Conservation (phyloP, 2,888 invertebrate species). For the Archips crataeganus region DNA sequence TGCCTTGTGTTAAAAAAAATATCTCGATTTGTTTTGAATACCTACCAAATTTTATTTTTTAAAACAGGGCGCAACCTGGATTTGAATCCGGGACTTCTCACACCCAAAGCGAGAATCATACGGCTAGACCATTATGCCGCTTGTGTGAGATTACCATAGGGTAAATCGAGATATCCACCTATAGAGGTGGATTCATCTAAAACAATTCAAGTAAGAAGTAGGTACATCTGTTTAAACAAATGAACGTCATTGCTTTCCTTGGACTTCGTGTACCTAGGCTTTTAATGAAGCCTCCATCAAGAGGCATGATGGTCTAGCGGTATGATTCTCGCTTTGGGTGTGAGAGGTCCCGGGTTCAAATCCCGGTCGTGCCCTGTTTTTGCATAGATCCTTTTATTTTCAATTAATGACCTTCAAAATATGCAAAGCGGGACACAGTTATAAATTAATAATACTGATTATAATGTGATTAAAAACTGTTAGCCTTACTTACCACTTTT, state of each 20-base stretch:
- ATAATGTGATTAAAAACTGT: too few species aligned
- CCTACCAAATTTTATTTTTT: too few species aligned
- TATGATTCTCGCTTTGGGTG: slow-evolving; percentile 77
- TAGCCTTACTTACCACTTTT: too few species aligned
- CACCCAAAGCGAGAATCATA: slow-evolving; percentile 78
- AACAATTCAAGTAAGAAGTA: not conserved
- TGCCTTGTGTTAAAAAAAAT: too few species aligned
- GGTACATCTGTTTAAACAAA: not conserved
- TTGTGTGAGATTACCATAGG: too few species aligned
- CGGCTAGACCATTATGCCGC: slow-evolving; percentile 76
- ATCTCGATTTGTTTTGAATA: too few species aligned
- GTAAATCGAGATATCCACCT: too few species aligned
- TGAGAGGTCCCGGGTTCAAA: slow-evolving; percentile 56
- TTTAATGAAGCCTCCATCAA: not conserved
- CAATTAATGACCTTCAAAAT: too few species aligned
- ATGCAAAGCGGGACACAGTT: too few species aligned
- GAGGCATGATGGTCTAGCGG: slow-evolving; percentile 75
- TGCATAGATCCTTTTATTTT: too few species aligned
- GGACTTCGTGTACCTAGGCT: not conserved
- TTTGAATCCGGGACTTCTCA: slow-evolving; percentile 58
- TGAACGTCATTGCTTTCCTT: not conserved
- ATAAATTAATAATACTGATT: too few species aligned
- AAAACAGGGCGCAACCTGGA: slow-evolving; percentile 43
- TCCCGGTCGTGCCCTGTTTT: slow-evolving; percentile 51
- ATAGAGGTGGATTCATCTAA: slow-evolving; percentile 2